Percentiles rank a stretch among this genome's conserved stretches.
Conservation (phyloP, 2,888 invertebrate species). For the Phania funesta region DNA sequence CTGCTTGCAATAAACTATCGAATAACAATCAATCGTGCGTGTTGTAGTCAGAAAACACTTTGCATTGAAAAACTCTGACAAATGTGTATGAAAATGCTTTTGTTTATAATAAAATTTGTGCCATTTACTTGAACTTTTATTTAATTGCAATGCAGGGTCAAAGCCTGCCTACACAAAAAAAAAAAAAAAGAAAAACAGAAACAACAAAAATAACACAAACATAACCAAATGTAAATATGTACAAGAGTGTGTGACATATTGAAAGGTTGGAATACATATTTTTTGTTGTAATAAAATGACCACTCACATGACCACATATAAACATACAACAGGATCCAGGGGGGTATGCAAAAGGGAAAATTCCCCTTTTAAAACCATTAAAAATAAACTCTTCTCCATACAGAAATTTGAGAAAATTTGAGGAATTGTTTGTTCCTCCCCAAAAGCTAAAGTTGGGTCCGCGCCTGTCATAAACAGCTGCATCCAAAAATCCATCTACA, state of each 20-base stretch:
- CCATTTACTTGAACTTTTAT: slow-evolving; percentile 59
- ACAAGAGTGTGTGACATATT: slow-evolving; percentile 57
- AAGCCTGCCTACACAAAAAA: slow-evolving; percentile 36
- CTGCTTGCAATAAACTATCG: slow-evolving; percentile 46
- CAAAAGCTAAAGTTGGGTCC: too few relatives aligned
- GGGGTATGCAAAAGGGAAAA: too few relatives aligned
- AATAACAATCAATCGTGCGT: slow-evolving; percentile 54
- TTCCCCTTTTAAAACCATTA: not conserved
- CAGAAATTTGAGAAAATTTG: too few relatives aligned
- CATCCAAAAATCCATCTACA: not conserved
- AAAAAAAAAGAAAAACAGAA: slow-evolving; percentile 10
- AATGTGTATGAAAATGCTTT: slow-evolving; percentile 20
- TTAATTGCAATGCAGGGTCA: slow-evolving; percentile 56
- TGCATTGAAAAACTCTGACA: not conserved
- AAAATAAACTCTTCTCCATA: too few relatives aligned
- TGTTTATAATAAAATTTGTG: slow-evolving; percentile 59
- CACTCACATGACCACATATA: slow-evolving; percentile 17
- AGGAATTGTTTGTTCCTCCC: too few relatives aligned
- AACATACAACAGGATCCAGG: too few relatives aligned
- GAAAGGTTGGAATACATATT: slow-evolving; percentile 61
- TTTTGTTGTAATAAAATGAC: slow-evolving; percentile 46
- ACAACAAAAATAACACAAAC: slow-evolving; percentile 38
- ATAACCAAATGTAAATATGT: slow-evolving; percentile 60
- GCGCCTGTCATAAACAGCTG: not conserved
- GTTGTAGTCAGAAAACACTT: slow-evolving; percentile 42